A percentile compares a stretch with the other conserved stretches of the same genome.
Evolutionary conservation across 2,888 invertebrate species (phyloP).

Genomic region (Lucinisca nassula): DNA sequence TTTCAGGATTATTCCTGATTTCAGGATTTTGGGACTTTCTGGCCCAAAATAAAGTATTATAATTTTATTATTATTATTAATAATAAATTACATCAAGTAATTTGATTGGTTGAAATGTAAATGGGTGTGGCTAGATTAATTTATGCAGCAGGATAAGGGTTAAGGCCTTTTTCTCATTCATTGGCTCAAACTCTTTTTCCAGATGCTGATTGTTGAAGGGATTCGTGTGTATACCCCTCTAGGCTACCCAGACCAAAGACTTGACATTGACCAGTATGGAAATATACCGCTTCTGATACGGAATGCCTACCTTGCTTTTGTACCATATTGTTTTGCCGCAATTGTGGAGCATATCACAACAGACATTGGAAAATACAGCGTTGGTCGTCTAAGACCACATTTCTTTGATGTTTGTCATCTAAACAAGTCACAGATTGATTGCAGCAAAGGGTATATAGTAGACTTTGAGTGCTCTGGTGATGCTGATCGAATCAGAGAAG

Average conservation of each 20-base stretch:
- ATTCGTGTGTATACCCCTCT: constrained; percentile 31
- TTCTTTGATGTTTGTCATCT: constrained; percentile 97
- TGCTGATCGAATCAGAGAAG: constrained; percentile 72
- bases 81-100: too few species aligned
- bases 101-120: too few species aligned
- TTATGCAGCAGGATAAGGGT: too few species aligned
- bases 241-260: constrained; percentile 5
- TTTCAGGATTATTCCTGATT: too few species aligned
- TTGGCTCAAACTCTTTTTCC: constrained; percentile 35
- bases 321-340: constrained; percentile 94
- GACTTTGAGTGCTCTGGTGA: constrained; percentile 77
- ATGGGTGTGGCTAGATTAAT: too few species aligned
- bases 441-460: constrained; percentile 72
- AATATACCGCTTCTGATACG: constrained; percentile 92
- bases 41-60: too few species aligned
- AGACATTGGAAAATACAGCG: constrained; percentile 97
- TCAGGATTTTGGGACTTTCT: too few species aligned
- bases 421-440: constrained; percentile 74
- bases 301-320: constrained; percentile 60
- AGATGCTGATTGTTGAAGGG: constrained; percentile 67
- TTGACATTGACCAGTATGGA: constrained; percentile 41
- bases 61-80: too few species aligned
- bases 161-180: too few species aligned
- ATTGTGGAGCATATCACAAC: constrained; percentile 95
- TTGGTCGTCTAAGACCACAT: constrained; percentile 97